phyloP scores from a whole-genome alignment of 2,888 invertebrate species.

The Copidosoma aretas region DNA sequence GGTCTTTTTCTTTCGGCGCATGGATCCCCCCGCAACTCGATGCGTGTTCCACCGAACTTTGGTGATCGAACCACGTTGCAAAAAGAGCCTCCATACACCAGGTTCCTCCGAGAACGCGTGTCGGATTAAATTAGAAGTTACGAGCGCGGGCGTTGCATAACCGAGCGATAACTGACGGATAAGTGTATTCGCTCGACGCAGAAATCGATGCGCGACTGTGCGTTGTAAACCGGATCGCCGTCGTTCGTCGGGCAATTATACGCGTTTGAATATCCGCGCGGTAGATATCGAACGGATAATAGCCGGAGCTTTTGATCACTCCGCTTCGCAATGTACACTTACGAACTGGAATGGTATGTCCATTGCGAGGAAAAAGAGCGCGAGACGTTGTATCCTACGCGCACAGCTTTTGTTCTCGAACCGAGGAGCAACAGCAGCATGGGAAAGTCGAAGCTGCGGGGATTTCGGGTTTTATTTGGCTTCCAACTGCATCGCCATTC shows the following conservation, averaged over 20 bases:
- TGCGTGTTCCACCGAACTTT: not conserved
- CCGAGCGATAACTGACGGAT: not conserved
- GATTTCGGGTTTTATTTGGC: too few species aligned
- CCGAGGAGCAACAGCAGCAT: too few species aligned
- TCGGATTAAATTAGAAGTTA: constrained; percentile 15
- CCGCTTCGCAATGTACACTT: too few species aligned
- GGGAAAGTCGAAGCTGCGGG: too few species aligned
- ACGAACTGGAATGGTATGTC: too few species aligned
- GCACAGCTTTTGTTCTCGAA: too few species aligned
- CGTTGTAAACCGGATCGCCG: not conserved
- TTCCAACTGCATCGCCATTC: too few species aligned
- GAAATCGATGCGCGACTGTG: constrained; percentile 5
- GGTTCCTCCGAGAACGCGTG: not conserved
- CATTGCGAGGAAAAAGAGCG: too few species aligned
- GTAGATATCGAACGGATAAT: not conserved
- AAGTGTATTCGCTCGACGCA: not conserved
- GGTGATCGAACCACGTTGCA: not conserved
- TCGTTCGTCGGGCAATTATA: not conserved
- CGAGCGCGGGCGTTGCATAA: constrained; percentile 15
- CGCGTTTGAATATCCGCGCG: not conserved
- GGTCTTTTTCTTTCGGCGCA: too few species aligned
- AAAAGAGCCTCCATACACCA: not conserved
- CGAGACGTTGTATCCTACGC: too few species aligned
- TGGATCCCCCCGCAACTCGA: too few species aligned
- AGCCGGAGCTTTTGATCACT: not conserved